Percentiles rank a stretch among this genome's conserved stretches.
phyloP scores from a whole-genome alignment of 2,113 vertebrate species.

The Silurus asotus region DNA sequence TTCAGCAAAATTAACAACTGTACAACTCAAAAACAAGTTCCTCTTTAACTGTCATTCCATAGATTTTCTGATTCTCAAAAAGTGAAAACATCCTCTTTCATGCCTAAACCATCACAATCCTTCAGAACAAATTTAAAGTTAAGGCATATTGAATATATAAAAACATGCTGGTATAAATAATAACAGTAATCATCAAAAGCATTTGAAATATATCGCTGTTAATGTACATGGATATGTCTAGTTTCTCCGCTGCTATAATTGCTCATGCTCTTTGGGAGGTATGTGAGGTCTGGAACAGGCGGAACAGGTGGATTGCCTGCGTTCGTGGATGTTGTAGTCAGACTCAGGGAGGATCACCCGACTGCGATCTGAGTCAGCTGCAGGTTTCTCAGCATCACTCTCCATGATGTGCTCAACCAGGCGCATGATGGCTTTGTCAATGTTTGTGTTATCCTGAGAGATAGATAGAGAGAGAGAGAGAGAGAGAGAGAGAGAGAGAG shows the following conservation, averaged over 20 bases:
- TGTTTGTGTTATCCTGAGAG: slow-evolving; percentile 77
- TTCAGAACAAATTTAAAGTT: not conserved
- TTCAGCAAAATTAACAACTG: slow-evolving; percentile 29
- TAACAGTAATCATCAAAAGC: not conserved
- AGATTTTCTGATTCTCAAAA: not conserved
- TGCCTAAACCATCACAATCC: not conserved
- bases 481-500: slow-evolving; percentile 2
- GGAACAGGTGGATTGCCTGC: slow-evolving; percentile 53
- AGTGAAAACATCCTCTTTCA: not conserved
- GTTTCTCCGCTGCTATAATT: slow-evolving; percentile 20
- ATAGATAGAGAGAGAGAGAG: slow-evolving; percentile 12
- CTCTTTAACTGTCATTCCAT: slow-evolving; percentile 1
- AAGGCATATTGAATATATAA: not conserved
- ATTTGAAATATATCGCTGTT: not conserved
- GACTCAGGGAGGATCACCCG: slow-evolving; percentile 67
- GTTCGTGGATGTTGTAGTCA: slow-evolving; percentile 60
- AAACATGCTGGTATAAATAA: slow-evolving; percentile 2
- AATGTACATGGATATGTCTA: not conserved
- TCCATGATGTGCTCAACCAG: slow-evolving; percentile 74
- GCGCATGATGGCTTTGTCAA: slow-evolving; percentile 71
- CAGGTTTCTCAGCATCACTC: slow-evolving; percentile 55
- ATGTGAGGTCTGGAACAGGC: slow-evolving; percentile 54
- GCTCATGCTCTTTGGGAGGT: slow-evolving; percentile 39
- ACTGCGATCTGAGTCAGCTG: slow-evolving; percentile 45
- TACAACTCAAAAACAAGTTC: not conserved